Evolutionary conservation across 2,888 invertebrate species (phyloP).

Genomic region (Siphonodentalium dalli): DNA sequence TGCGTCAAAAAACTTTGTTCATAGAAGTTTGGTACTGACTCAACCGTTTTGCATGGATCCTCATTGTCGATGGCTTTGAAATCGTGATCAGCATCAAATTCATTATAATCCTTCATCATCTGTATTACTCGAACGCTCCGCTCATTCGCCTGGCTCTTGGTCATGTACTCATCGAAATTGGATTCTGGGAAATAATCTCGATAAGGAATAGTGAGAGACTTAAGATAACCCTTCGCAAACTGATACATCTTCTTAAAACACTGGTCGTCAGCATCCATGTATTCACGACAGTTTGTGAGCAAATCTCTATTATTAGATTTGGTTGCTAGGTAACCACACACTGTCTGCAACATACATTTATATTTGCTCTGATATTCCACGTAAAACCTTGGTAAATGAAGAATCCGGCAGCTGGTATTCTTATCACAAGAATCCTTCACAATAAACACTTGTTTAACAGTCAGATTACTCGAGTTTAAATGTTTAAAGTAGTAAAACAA

Average conservation of each 20-base stretch:
- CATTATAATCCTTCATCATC: background rate
- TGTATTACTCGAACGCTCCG: background rate
- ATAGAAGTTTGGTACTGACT: no score
- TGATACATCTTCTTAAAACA: slow-evolving; percentile 41
- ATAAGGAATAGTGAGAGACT: slow-evolving; percentile 65
- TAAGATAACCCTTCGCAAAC: slow-evolving; percentile 34
- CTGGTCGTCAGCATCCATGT: slow-evolving; percentile 63
- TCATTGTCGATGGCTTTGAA: no score
- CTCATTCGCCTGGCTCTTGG: slow-evolving; percentile 38
- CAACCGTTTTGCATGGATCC: no score
- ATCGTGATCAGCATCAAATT: background rate
- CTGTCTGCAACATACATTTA: slow-evolving; percentile 68
- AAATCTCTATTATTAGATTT: slow-evolving; percentile 70
- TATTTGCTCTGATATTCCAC: slow-evolving; percentile 70
- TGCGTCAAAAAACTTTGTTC: slow-evolving; percentile 67
- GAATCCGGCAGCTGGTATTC: slow-evolving; percentile 37
- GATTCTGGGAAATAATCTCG: slow-evolving; percentile 72
- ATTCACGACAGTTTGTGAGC: slow-evolving; percentile 67
- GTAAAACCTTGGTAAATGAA: slow-evolving; percentile 69
- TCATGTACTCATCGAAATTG: slow-evolving; percentile 67
- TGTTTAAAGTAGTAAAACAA: slow-evolving; percentile 74
- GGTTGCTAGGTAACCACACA: slow-evolving; percentile 66
- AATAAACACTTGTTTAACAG: slow-evolving; percentile 25
- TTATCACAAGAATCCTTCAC: slow-evolving; percentile 23
- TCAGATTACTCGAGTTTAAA: background rate